Base-by-base conservation (phyloP, 2,113 vertebrate species). In the Leucoraja erinaceus region DNA sequence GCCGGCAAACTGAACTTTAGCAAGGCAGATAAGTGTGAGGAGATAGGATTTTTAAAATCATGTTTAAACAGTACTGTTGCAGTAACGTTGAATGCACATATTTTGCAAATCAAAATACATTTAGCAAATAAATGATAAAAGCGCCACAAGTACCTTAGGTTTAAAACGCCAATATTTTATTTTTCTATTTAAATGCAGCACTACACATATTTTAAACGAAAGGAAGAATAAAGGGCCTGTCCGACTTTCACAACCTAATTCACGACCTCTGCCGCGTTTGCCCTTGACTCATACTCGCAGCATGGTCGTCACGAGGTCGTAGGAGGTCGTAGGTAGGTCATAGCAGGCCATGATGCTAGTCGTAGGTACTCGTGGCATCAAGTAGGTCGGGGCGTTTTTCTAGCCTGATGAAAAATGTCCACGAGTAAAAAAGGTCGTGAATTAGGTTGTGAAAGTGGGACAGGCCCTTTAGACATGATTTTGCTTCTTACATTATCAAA, bases 1-100 rank as follows among this genome's bases (percentile, higher is more conserved):
- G 90, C 20, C 20, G 68, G 63, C 12, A 91, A 91, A 70, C 68
- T 74, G 68, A 91, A 91, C 31, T 72, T 91, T 28, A 91, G 33
- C 18, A 74, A 38, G 33, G 25, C 31, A 54, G 33, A 72, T 31
- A 91, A 72, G 90, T 22, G 66, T 47, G n/a, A 90, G 33, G 20
- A 10, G 18, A n/a, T 54, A 91, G 31, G 38, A 88, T 63, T 91
- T 70, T 47, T 72, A 72, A 47, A 47, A 47, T 91, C 10, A 91
- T 54, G 63, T 70, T 47, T 20, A 70, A 72, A 91, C 63, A 90
- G 31, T 8, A 33, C n/a, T 47, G 18, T 38, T 47, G 11, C 66
- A 72, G 28, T 91, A 72, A 47, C 31, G 28, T 11, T 91, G 72
- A 28, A 74, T 25, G 90, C 90, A 91, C 90, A 72, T 54, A 72